A percentile compares a stretch with the other conserved stretches of the same genome.
Evolutionary conservation across 2,797 vertebrate genomes (phyloP).

Genomic region (Melanotaenia pygmaea): DNA sequence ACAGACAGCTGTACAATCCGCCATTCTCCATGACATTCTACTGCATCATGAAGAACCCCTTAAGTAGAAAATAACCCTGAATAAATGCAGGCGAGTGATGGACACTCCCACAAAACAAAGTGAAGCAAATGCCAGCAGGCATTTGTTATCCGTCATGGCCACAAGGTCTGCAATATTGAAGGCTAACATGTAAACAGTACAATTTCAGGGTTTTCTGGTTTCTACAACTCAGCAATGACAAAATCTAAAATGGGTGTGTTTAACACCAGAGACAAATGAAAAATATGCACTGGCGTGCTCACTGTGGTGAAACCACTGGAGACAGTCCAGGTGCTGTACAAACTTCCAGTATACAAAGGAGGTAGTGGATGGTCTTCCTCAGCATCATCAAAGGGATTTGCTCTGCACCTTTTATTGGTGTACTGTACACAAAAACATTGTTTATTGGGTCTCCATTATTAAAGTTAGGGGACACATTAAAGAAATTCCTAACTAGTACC

Average conservation of each 20-base stretch:
- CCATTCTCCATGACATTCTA: constrained; percentile 55
- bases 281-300: constrained; percentile 78
- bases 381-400: constrained; percentile 30
- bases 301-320: constrained; percentile 72
- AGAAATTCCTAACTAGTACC: constrained; percentile 47
- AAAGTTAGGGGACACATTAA: constrained; percentile 36
- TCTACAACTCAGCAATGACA: constrained; percentile 80
- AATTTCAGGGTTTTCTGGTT: constrained; percentile 87
- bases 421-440: constrained; percentile 3
- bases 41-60: constrained; percentile 66
- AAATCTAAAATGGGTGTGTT: constrained; percentile 84
- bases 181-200: constrained; percentile 85
- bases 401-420: constrained; percentile 29
- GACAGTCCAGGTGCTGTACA: constrained; percentile 69
- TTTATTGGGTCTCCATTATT: constrained; percentile 8
- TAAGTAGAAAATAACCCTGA: constrained; percentile 74
- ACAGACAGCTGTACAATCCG: constrained; percentile 71
- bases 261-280: constrained; percentile 85
- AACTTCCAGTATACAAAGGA: constrained; percentile 59
- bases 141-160: constrained; percentile 82
- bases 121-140: constrained; percentile 71
- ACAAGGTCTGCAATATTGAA: constrained; percentile 77
- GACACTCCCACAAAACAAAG: constrained; percentile 80
- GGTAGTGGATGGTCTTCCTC: constrained; percentile 39
- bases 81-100: constrained; percentile 72